These are phyloP conservation scores for Elysia crispata DNA, from an alignment of 2,888 invertebrate species.

Conservation along the genomic window DNA sequence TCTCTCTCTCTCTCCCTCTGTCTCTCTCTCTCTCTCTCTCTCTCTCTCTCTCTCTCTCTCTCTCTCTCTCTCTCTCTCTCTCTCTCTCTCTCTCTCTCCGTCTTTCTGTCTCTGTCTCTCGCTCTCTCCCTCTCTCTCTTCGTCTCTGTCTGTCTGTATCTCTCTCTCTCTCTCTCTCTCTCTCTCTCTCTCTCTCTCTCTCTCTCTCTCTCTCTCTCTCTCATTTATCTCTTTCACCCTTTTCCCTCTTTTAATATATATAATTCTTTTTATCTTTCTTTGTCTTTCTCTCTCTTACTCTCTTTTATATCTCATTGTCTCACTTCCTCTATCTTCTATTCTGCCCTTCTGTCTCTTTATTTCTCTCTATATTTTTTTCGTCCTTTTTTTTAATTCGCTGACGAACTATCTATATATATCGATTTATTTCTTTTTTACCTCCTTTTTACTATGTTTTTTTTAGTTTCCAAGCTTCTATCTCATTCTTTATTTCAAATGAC, in stretches of 20 bases:
- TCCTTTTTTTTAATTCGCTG: conserved; percentile 10
- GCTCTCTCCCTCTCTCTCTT: conserved; percentile 25
- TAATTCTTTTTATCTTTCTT: neutral
- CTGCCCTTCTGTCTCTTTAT: neutral
- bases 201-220: conserved; percentile 29
- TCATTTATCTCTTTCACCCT: neutral
- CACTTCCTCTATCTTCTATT: conserved; percentile 4
- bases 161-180: conserved; percentile 14
- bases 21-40: conserved; percentile 10
- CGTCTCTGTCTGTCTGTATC: conserved; percentile 21
- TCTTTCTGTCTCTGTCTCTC: conserved; percentile 15
- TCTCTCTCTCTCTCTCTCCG: neutral
- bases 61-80: neutral
- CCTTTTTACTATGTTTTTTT: too few relatives aligned
- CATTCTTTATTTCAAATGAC: too few relatives aligned
- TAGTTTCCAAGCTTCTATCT: too few relatives aligned
- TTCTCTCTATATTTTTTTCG: conserved; percentile 10
- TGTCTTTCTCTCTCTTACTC: neutral
- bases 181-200: conserved; percentile 29
- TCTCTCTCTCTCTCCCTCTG: conserved; percentile 10
- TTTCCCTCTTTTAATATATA: neutral
- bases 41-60: neutral
- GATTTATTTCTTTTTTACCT: conserved; percentile 1
- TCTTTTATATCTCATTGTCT: neutral
- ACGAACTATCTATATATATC: neutral